A percentile compares a stretch with the other conserved stretches of the same genome.
Conservation (phyloP, 2,113 vertebrate species). For the Nerophis ophidion region DNA sequence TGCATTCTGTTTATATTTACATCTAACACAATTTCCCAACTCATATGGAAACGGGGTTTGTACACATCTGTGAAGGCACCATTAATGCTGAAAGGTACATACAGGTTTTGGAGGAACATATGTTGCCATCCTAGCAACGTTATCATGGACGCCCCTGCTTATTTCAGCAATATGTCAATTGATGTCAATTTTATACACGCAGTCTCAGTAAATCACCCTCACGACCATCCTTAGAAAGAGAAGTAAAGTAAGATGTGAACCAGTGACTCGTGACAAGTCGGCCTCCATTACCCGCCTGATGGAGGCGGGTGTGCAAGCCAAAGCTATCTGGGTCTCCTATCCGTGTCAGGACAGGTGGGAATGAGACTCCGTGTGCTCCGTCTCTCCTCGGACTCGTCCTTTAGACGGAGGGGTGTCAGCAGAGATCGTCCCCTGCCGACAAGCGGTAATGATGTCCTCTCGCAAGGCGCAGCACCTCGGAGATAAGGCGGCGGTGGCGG, state of each 20-base stretch:
- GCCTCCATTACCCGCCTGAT: constrained; percentile 52
- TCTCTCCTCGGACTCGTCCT: constrained; percentile 30
- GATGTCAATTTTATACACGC: too few species aligned
- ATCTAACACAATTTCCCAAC: too few species aligned
- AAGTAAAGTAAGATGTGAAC: constrained; percentile 26
- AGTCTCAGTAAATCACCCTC: too few species aligned
- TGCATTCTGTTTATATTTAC: too few species aligned
- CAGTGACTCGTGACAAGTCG: constrained; percentile 33
- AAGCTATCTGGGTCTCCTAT: constrained; percentile 55
- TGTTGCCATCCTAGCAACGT: too few species aligned
- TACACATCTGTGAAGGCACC: too few species aligned
- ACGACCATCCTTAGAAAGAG: too few species aligned
- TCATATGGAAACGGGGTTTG: too few species aligned
- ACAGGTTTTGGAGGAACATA: too few species aligned
- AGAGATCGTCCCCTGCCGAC: constrained; percentile 47
- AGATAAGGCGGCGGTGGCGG: constrained; percentile 36
- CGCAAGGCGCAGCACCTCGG: constrained; percentile 36
- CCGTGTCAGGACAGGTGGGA: constrained; percentile 67
- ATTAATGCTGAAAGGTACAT: too few species aligned
- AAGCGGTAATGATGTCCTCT: constrained; percentile 66
- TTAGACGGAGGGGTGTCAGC: constrained; percentile 45
- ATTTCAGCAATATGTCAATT: too few species aligned
- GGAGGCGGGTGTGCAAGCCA: constrained; percentile 23
- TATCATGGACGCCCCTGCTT: too few species aligned
- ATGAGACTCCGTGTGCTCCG: constrained; percentile 56